Evolutionary conservation across 2,888 invertebrate species (phyloP).

Genomic region (Cetonia aurata): DNA sequence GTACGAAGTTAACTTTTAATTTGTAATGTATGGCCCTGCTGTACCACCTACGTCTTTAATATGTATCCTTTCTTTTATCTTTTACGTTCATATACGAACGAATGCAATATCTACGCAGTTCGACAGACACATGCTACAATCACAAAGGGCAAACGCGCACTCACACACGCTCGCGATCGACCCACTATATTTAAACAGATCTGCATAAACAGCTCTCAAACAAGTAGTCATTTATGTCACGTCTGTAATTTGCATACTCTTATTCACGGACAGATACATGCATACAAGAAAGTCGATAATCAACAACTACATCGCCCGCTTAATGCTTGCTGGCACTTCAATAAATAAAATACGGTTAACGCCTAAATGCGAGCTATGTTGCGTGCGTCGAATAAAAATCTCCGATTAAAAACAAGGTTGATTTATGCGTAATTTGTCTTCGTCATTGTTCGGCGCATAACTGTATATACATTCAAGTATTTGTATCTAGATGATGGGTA

Average conservation of each 20-base stretch:
- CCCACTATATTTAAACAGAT: slow-evolving; percentile 48
- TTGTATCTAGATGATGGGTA: neutral
- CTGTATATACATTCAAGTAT: neutral
- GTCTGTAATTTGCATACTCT: slow-evolving; percentile 41
- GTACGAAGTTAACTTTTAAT: slow-evolving; percentile 18
- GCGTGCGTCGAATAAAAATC: slow-evolving; percentile 11
- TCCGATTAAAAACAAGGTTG: neutral
- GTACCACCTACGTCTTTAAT: neutral
- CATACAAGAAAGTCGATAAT: slow-evolving; percentile 34
- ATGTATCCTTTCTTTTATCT: slow-evolving; percentile 5
- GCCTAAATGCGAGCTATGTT: neutral
- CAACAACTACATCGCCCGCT: slow-evolving; percentile 22
- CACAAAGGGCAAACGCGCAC: slow-evolving; percentile 26
- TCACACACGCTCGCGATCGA: slow-evolving; percentile 34
- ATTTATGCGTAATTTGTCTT: neutral
- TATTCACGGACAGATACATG: slow-evolving; percentile 21
- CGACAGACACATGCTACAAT: slow-evolving; percentile 11
- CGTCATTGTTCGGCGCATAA: neutral
- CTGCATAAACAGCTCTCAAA: slow-evolving; percentile 46
- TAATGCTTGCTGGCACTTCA: slow-evolving; percentile 6
- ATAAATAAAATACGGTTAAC: slow-evolving; percentile 24
- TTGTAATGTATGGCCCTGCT: neutral
- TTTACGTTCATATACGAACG: neutral
- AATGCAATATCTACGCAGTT: slow-evolving; percentile 19
- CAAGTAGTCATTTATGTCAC: slow-evolving; percentile 50